A percentile compares a stretch with the other conserved stretches of the same genome.
Conservation (phyloP, 2,113 vertebrate species). For the Stigmatopora nigra region DNA sequence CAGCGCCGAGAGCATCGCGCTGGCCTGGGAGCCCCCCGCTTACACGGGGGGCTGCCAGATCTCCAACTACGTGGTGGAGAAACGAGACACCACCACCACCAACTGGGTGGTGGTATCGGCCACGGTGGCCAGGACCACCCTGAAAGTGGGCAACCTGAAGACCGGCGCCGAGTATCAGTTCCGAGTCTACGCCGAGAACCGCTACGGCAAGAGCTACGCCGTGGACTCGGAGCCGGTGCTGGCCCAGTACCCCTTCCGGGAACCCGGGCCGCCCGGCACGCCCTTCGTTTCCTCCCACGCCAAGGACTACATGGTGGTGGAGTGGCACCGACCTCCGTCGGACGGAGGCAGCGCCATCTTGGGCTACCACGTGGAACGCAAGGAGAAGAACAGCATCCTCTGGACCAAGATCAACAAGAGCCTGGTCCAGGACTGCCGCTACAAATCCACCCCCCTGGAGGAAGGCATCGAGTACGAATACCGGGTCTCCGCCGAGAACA, state of each 20-base stretch:
- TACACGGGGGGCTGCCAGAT: constrained; percentile 94
- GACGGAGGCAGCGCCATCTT: constrained; percentile 90
- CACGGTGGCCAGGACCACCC: constrained; percentile 90
- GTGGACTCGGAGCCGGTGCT: constrained; percentile 83
- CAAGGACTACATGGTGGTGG: constrained; percentile 90
- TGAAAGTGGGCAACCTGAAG: constrained; percentile 90
- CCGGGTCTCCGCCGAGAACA: constrained; percentile 92
- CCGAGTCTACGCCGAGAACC: constrained; percentile 93
- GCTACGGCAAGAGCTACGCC: constrained; percentile 92
- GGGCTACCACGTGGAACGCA: constrained; percentile 93
- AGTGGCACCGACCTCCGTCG: constrained; percentile 93
- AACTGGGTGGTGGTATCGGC: constrained; percentile 89
- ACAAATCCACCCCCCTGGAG: constrained; percentile 86
- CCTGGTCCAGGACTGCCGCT: constrained; percentile 87
- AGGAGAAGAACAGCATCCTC: constrained; percentile 96
- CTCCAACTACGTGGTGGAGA: constrained; percentile 94
- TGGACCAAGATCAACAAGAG: constrained; percentile 96
- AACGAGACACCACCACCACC: constrained; percentile 93
- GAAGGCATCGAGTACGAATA: constrained; percentile 98
- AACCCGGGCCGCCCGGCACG: constrained; percentile 92
- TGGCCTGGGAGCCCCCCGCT: constrained; percentile 85
- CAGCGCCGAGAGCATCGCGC: constrained; percentile 89
- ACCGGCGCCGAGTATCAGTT: constrained; percentile 96
- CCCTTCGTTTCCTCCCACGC: constrained; percentile 81
- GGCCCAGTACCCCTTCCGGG: constrained; percentile 96